These are phyloP conservation scores for Eupelmus urozonus DNA, from an alignment of 2,888 invertebrate genomes.

Conservation along the genomic window DNA sequence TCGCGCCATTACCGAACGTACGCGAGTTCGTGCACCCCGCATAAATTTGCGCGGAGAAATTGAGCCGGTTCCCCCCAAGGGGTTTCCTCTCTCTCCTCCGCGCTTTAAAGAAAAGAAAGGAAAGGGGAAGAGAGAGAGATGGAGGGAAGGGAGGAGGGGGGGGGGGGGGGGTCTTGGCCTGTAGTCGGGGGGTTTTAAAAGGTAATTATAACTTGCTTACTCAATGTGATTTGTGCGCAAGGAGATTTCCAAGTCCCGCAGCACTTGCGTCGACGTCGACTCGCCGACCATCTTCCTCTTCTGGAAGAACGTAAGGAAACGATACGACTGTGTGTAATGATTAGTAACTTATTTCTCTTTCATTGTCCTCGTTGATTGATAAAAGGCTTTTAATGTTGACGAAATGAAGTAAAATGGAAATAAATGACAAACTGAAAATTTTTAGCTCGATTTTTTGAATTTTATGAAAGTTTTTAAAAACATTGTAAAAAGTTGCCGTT, in stretches of 20 bases:
- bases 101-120: neutral
- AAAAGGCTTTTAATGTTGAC: neutral
- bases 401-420: neutral
- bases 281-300: conserved; percentile 98
- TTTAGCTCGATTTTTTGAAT: neutral
- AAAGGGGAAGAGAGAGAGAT: neutral
- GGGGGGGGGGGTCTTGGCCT: neutral
- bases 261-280: conserved; percentile 98
- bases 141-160: neutral
- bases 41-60: conserved; percentile 25
- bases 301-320: conserved; percentile 83
- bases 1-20: neutral
- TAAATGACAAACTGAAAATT: neutral
- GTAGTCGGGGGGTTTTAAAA: neutral
- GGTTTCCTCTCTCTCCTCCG: neutral
- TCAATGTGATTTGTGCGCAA: conserved; percentile 99
- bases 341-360: conserved; percentile 57
- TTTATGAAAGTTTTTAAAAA: too few relatives aligned
- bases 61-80: neutral
- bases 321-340: conserved; percentile 73
- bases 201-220: conserved; percentile 80
- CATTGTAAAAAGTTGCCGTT: too few relatives aligned
- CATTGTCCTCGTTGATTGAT: neutral
- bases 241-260: conserved; percentile 98
- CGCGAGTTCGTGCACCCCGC: neutral